Conservation (phyloP, 2,888 invertebrate species). For the Tuta absoluta region DNA sequence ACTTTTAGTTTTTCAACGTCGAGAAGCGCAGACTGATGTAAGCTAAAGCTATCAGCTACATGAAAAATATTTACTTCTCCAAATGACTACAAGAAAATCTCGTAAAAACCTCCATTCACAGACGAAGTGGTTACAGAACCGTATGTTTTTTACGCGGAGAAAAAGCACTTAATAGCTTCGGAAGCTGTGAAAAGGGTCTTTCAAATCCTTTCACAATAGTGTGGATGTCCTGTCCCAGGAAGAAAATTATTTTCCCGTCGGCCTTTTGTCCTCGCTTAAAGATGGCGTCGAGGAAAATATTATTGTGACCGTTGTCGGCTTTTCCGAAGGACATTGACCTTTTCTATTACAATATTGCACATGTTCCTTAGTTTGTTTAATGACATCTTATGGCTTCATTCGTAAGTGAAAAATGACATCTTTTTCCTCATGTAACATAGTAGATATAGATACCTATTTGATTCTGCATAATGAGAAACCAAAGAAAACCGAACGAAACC, state of each 20-base stretch:
- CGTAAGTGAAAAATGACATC: not conserved
- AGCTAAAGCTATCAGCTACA: not conserved
- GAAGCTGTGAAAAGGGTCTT: constrained; percentile 58
- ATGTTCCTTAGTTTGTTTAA: constrained; percentile 14
- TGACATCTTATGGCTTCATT: not conserved
- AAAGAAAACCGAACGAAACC: not conserved
- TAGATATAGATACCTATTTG: too few relatives aligned
- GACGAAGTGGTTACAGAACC: constrained; percentile 16
- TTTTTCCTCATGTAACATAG: too few relatives aligned
- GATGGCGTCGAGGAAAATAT: constrained; percentile 57
- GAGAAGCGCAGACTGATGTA: not conserved
- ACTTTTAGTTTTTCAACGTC: constrained; percentile 1
- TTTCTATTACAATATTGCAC: constrained; percentile 8
- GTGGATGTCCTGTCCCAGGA: constrained; percentile 60
- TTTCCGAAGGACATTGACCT: constrained; percentile 35
- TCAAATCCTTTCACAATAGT: constrained; percentile 75
- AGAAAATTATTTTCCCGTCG: constrained; percentile 72
- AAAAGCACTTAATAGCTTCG: constrained; percentile 53
- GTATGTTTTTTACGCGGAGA: constrained; percentile 27
- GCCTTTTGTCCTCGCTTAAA: constrained; percentile 65
- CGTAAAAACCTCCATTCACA: constrained; percentile 23
- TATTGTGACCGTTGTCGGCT: constrained; percentile 47
- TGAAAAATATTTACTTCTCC: not conserved
- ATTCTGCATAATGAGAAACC: not conserved
- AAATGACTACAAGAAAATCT: constrained; percentile 13